Conservation (phyloP, 2,888 invertebrate genomes). For the Lottia scabra region DNA sequence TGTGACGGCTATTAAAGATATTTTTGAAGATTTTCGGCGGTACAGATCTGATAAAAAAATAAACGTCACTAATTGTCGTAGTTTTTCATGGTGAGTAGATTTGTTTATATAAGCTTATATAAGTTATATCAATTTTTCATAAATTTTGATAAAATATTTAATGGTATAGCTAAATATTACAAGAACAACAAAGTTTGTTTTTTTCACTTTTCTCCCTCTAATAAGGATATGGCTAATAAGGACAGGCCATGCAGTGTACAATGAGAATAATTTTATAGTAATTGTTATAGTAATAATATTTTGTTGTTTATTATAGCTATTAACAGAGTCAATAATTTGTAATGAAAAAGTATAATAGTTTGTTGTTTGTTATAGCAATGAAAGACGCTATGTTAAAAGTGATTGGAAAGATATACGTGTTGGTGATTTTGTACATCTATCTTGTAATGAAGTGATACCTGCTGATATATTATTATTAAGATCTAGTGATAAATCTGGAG, state of each 20-base stretch:
- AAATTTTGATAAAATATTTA: too few species aligned
- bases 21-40: constrained; percentile 92
- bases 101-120: neutral
- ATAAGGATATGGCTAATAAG: too few species aligned
- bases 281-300: too few species aligned
- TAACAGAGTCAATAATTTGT: too few species aligned
- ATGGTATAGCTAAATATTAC: too few species aligned
- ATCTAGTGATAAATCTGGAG: constrained; percentile 88
- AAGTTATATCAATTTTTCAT: too few species aligned
- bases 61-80: constrained; percentile 91
- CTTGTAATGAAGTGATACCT: constrained; percentile 96
- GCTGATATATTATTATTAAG: constrained; percentile 92
- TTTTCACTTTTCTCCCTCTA: too few species aligned
- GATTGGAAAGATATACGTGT: constrained; percentile 92
- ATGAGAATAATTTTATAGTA: too few species aligned
- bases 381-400: constrained; percentile 75
- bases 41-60: constrained; percentile 92
- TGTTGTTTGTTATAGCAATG: constrained; percentile 32
- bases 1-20: constrained; percentile 94
- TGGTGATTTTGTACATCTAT: constrained; percentile 93
- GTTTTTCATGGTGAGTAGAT: constrained; percentile 85
- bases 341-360: too few species aligned
- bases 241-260: too few species aligned
- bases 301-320: too few species aligned
- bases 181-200: too few species aligned